Conservation (phyloP, 1,140 invertebrate species). For the Tetraneura akinire region DNA sequence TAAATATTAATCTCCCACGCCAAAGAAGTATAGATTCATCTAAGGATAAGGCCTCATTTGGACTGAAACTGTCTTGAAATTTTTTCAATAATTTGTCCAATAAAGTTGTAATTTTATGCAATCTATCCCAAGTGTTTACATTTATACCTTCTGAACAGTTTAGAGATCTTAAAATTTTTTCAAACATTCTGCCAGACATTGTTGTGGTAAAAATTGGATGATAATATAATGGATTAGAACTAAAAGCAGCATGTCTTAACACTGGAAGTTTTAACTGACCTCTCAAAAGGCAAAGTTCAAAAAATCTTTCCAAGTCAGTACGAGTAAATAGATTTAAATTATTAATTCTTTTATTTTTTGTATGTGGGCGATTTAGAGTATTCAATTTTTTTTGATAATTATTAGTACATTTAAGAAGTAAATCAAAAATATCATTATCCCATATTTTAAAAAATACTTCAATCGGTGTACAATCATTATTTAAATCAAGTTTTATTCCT, state of each 20-base stretch:
- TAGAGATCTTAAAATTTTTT: constrained; percentile 7
- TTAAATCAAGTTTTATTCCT: not conserved
- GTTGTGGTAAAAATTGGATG: constrained; percentile 15
- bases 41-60: not conserved
- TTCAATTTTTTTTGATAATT: constrained; percentile 5
- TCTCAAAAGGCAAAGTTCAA: not conserved
- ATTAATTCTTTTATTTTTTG: constrained; percentile 14
- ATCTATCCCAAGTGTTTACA: not conserved
- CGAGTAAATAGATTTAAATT: not conserved
- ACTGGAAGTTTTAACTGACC: constrained; percentile 10
- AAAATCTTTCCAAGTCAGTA: constrained; percentile 5
- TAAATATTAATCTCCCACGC: not conserved
- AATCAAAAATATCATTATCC: constrained; percentile 15
- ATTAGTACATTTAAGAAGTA: constrained; percentile 14
- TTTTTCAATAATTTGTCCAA: constrained; percentile 6
- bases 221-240: constrained; percentile 18
- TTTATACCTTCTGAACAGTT: constrained; percentile 1
- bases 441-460: not conserved
- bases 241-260: constrained; percentile 21
- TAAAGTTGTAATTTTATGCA: constrained; percentile 11
- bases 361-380: constrained; percentile 27
- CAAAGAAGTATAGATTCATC: constrained; percentile 16
- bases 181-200: constrained; percentile 22
- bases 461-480: not conserved
- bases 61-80: constrained; percentile 14